Evolutionary conservation across 2,797 vertebrate genomes (phyloP), one percentile per base, ranked within the genome.

Genomic region (Malurus splendens): DNA sequence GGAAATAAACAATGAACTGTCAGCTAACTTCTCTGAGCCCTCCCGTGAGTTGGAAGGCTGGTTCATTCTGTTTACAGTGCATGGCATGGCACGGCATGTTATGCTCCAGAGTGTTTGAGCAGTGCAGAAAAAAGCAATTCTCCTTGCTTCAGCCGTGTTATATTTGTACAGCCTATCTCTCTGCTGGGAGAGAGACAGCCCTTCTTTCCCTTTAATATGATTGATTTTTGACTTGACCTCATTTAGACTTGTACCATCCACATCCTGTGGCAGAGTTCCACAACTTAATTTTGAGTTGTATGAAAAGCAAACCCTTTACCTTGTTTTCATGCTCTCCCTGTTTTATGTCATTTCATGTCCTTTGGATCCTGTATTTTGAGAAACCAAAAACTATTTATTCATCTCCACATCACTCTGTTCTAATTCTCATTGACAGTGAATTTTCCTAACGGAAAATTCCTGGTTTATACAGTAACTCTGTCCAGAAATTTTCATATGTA

Each of bases 61-160:
- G 6, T 33, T 61, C 4, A 5, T 67, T 80, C 67, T 52, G 32
- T 45, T 81, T 19, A 2, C 5, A 25, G 50, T 39, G n/a, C 16
- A 16, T 5, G 6, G 39, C 14, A 18, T 28, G 39, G 25, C 10
- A 23, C 0, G 0, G 16, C 5, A 5, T 36, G 48, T 38, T 45
- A 14, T 4, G 22, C 32, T 71, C 32, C 18, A 14, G 47, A 48
- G 32, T 0, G 3, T 12, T 1, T 51, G 41, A 36, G 42, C 32
- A 27, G 22, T 3, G 27, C 24, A 41, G 36, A 70, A 48, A 54
- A 57, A 54, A 82, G 19, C 12, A 27, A n/a, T 51, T 87, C 2
- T 4, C 32, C 22, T 57, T 78, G 33, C n/a, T 84, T 67, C 42
- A 33, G 14, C 44, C 0, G 0, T 18, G 14, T 10, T 4, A 4